phyloP scores from a whole-genome alignment of 2,113 vertebrate genomes.

The Oostethus manadensis region DNA sequence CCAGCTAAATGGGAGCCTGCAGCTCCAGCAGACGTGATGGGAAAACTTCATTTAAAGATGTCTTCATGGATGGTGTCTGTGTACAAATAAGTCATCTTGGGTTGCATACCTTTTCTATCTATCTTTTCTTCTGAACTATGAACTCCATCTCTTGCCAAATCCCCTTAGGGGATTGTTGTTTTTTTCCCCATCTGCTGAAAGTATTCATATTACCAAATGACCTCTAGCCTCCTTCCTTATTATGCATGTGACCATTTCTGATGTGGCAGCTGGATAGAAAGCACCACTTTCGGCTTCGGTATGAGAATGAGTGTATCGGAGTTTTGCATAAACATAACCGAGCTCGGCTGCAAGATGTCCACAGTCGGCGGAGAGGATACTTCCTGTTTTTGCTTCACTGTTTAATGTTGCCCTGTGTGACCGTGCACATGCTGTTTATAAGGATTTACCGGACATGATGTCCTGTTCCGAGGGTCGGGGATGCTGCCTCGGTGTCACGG shows the following conservation, averaged over 20 bases:
- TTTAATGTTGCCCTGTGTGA: conserved; percentile 2
- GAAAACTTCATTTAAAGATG: conserved; percentile 26
- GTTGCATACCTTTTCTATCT: conserved; percentile 16
- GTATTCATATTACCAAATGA: conserved; percentile 63
- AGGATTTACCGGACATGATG: conserved; percentile 10
- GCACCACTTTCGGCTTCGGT: neutral
- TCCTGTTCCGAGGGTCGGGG: neutral
- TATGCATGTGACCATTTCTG: conserved; percentile 40
- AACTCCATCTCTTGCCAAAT: conserved; percentile 56
- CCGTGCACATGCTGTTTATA: neutral
- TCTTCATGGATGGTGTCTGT: conserved; percentile 29
- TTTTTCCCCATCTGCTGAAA: conserved; percentile 66
- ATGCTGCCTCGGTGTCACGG: neutral
- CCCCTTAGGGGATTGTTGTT: conserved; percentile 59
- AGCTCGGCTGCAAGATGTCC: conserved; percentile 9
- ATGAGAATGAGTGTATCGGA: conserved; percentile 4
- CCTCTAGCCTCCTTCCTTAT: conserved; percentile 45
- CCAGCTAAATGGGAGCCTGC: neutral
- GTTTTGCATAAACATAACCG: conserved; percentile 30
- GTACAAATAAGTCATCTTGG: conserved; percentile 33
- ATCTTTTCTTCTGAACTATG: conserved; percentile 10
- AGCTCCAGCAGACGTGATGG: neutral
- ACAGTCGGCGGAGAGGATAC: conserved; percentile 20
- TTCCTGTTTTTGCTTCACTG: conserved; percentile 32
- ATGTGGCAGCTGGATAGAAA: conserved; percentile 32